Conservation (phyloP, 2,113 vertebrate genomes). For the Thymallus thymallus region DNA sequence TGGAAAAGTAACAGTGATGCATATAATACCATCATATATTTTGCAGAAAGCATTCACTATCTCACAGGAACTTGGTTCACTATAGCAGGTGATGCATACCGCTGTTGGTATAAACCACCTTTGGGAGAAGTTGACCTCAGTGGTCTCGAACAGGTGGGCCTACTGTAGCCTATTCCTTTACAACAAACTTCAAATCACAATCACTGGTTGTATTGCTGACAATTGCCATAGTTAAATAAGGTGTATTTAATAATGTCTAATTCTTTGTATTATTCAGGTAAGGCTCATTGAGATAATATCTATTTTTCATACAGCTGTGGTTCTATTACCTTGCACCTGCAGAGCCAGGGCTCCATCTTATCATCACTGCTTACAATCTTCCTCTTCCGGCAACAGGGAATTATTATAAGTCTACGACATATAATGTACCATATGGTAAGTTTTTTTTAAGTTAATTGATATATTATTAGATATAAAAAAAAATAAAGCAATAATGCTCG, state of each 20-base stretch:
- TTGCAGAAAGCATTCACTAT: conserved; percentile 44
- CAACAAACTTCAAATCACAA: no score
- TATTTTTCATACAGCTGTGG: conserved; percentile 57
- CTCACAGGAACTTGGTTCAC: conserved; percentile 3
- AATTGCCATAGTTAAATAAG: no score
- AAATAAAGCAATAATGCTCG: no score
- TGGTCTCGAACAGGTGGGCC: conserved; percentile 40
- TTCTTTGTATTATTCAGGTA: no score
- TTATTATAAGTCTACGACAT: background rate
- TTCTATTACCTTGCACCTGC: conserved; percentile 47
- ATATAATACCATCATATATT: background rate
- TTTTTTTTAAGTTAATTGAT: no score
- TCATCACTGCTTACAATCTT: conserved; percentile 18
- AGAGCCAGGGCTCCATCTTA: rapidly evolving
- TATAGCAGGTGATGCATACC: rapidly evolving
- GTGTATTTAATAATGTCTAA: no score
- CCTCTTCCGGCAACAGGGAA: background rate
- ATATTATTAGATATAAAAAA: no score
- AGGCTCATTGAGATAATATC: no score
- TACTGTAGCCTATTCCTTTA: no score
- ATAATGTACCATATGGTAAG: no score
- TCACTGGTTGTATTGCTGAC: no score
- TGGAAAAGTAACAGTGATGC: background rate
- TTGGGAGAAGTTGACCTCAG: background rate
- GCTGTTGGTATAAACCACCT: conserved; percentile 51